Evolutionary conservation across 2,113 vertebrate genomes (phyloP).

Genomic region (Cephalopholis sonnerati): DNA sequence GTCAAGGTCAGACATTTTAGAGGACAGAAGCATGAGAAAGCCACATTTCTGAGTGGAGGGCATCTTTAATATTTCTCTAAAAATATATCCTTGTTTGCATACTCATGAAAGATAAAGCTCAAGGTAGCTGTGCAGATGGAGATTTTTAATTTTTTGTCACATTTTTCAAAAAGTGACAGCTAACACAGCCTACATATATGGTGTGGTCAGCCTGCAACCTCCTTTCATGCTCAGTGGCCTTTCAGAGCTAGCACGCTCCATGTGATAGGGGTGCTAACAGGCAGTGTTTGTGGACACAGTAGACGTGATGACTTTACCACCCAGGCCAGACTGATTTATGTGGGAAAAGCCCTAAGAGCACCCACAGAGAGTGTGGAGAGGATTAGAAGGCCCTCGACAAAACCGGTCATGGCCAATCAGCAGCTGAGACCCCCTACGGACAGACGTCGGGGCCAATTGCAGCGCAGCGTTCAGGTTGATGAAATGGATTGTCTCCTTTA

Average conservation of each 20-base stretch:
- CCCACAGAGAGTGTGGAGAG: slow-evolving; percentile 84
- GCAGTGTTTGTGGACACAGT: slow-evolving; percentile 79
- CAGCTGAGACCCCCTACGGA: slow-evolving; percentile 73
- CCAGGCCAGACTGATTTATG: slow-evolving; percentile 87
- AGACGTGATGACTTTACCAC: slow-evolving; percentile 87
- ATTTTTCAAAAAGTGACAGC: not conserved
- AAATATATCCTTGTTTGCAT: not conserved
- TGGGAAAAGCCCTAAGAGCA: slow-evolving; percentile 84
- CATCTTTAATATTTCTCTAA: slow-evolving; percentile 28
- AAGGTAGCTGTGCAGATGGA: not conserved
- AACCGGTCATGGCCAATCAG: slow-evolving; percentile 82
- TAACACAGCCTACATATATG: slow-evolving; percentile 4
- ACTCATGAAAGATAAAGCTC: not conserved
- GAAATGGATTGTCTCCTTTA: slow-evolving; percentile 48
- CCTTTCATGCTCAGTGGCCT: slow-evolving; percentile 58
- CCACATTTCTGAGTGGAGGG: too few species aligned
- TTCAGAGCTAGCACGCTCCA: slow-evolving; percentile 64
- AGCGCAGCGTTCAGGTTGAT: slow-evolving; percentile 39
- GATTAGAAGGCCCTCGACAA: slow-evolving; percentile 81
- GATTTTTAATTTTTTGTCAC: not conserved
- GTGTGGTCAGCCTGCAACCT: slow-evolving; percentile 27
- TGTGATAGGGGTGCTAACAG: slow-evolving; percentile 75
- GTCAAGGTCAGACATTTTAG: too few species aligned
- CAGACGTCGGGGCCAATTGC: slow-evolving; percentile 78
- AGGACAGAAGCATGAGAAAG: too few species aligned